Percentiles rank a stretch among this genome's conserved stretches.
These are phyloP conservation scores for Lepidochitona cinerea DNA, from an alignment of 2,888 invertebrate species.

Conservation along the genomic window DNA sequence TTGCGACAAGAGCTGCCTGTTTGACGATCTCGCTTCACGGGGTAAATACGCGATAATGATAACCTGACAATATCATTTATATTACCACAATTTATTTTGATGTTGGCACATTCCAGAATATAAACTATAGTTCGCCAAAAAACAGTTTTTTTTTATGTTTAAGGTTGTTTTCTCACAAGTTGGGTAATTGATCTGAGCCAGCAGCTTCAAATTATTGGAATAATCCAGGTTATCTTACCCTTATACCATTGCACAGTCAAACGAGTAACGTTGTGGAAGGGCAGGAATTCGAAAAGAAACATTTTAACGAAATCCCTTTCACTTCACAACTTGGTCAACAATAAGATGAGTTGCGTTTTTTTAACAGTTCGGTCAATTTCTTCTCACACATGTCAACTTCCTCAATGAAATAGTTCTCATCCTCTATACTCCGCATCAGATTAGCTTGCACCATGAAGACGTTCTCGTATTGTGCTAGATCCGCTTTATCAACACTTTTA, in stretches of 20 bases:
- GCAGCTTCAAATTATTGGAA: background rate
- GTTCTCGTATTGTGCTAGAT: slow-evolving; percentile 57
- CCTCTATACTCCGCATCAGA: slow-evolving; percentile 59
- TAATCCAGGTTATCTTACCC: background rate
- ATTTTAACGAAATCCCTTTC: background rate
- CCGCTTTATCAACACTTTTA: slow-evolving; percentile 47
- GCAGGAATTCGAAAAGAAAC: background rate
- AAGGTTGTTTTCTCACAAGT: too few species aligned
- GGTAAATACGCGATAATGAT: too few species aligned
- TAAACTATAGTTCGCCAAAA: too few species aligned
- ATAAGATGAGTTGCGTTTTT: background rate
- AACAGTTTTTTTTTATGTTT: too few species aligned
- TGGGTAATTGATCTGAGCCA: too few species aligned
- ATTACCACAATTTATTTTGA: too few species aligned
- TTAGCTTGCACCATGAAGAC: slow-evolving; percentile 66
- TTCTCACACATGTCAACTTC: slow-evolving; percentile 57
- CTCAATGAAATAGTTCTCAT: slow-evolving; percentile 62
- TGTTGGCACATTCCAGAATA: too few species aligned
- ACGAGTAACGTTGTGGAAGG: background rate
- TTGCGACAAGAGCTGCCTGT: too few species aligned
- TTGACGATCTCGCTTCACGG: too few species aligned
- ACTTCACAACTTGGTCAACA: background rate
- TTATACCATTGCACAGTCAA: background rate
- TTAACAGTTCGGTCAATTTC: slow-evolving; percentile 46
- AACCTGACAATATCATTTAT: too few species aligned